These are phyloP conservation scores for Philonicus albiceps DNA, from an alignment of 2,888 invertebrate genomes.

Conservation along the genomic window DNA sequence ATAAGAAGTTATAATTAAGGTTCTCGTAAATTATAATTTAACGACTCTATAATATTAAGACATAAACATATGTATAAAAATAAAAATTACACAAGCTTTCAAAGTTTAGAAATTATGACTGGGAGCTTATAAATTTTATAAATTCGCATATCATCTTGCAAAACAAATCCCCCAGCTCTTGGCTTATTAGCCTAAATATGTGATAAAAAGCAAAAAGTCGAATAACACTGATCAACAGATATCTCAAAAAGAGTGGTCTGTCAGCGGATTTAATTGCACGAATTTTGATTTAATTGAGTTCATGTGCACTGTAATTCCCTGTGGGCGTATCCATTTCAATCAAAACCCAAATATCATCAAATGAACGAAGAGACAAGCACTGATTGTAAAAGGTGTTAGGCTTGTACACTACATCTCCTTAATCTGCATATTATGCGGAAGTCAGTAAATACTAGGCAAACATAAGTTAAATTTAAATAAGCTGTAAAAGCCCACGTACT, in stretches of 20 bases:
- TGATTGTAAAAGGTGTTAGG: background rate
- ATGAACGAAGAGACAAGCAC: background rate
- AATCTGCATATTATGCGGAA: background rate
- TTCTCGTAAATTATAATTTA: no score
- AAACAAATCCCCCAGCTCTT: background rate
- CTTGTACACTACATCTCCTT: background rate
- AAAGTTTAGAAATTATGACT: background rate
- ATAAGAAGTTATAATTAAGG: no score
- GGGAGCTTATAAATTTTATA: background rate
- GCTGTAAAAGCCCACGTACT: background rate
- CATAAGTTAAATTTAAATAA: background rate
- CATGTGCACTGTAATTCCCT: background rate
- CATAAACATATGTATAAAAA: no score
- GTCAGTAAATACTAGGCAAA: background rate
- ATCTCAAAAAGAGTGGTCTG: background rate
- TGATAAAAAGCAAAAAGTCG: background rate
- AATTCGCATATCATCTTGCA: background rate
- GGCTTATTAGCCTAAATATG: background rate
- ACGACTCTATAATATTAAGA: no score
- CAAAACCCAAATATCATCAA: background rate
- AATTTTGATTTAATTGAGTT: background rate
- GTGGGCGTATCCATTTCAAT: background rate
- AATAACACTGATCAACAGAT: background rate
- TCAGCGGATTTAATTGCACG: background rate
- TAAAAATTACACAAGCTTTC: background rate